These are phyloP conservation scores for Drosophila peninsularis DNA, from an alignment of 2,888 invertebrate species.

Conservation along the genomic window DNA sequence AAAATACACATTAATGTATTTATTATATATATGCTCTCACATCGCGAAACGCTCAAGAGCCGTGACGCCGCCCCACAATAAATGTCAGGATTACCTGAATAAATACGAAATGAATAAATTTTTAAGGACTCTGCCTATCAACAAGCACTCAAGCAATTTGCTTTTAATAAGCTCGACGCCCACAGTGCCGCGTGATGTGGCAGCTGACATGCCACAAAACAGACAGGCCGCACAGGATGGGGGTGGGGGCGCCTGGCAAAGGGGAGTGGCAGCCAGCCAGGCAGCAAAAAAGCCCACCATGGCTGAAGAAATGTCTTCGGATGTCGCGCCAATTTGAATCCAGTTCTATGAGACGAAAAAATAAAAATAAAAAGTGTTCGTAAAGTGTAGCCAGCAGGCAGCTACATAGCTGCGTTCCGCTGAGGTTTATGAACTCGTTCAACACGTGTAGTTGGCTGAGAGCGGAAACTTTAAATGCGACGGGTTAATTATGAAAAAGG, in stretches of 20 bases:
- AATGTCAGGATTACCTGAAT: conserved; percentile 21
- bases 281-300: conserved; percentile 17
- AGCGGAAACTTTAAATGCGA: conserved; percentile 26
- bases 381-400: conserved; percentile 22
- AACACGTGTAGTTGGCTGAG: conserved; percentile 61
- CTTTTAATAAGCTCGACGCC: conserved; percentile 56
- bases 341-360: conserved; percentile 15
- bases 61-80: neutral
- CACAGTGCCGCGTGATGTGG: conserved; percentile 65
- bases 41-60: neutral
- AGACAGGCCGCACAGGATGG: conserved; percentile 12
- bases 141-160: conserved; percentile 47
- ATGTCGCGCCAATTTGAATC: conserved; percentile 44
- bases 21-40: neutral
- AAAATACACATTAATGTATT: neutral
- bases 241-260: conserved; percentile 4
- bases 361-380: conserved; percentile 1
- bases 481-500: conserved; percentile 45
- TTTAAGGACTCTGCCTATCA: conserved; percentile 41
- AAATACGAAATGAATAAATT: conserved; percentile 36
- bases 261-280: conserved; percentile 7
- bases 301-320: conserved; percentile 62
- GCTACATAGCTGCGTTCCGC: conserved; percentile 34
- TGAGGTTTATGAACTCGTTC: conserved; percentile 68
- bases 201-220: conserved; percentile 50